Base-by-base conservation (phyloP, 1,140 invertebrate species). In the Calephelis virginiensis region DNA sequence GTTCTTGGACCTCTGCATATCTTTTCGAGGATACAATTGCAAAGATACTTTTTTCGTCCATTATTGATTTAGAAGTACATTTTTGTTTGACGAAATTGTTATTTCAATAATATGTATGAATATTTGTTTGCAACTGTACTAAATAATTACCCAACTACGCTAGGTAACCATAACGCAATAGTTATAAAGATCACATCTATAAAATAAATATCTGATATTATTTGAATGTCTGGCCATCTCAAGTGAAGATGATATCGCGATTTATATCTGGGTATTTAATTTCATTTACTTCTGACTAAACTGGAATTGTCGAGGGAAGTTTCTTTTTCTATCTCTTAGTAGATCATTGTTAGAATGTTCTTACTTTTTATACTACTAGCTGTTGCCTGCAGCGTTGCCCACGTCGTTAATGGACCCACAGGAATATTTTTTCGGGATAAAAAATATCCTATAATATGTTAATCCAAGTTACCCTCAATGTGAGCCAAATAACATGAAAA, bases 131-230 rank as follows among this genome's bases (percentile, higher is more conserved):
- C 6, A n/a, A 59, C 37, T 59, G 53, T 59, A 59, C 53, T 6
- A 59, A 59, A 59, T 59, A 59, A 59, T 59, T 59, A 59, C 53
- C 53, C 53, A 59, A 59, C 53, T 59, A 37, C 13, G 37, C 50
- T 13, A 10, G 60, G 63, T 61, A 60, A 64, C 64, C 45, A 38
- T 66, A 69, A 28, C 9, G 61, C 47, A 10, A 28, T 11, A 47
- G 64, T 14, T 17, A 73, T 71, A 78, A 64, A 77, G 79, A 80
- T 81, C 74, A 63, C 72, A 81, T 81, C 80, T 59, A 68, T 17
- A 37, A 64, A 74, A 71, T 81, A 81, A 81, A 81, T 77, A 74
- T 73, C 38, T 70, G 68, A 76, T 80, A 81, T 81, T 80, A 81
- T 81, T 79, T 74, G 74, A 75, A 74, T 67, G 67, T 60, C 49